Conservation (phyloP, 2,113 vertebrate genomes). For the Zapus hudsonius region DNA sequence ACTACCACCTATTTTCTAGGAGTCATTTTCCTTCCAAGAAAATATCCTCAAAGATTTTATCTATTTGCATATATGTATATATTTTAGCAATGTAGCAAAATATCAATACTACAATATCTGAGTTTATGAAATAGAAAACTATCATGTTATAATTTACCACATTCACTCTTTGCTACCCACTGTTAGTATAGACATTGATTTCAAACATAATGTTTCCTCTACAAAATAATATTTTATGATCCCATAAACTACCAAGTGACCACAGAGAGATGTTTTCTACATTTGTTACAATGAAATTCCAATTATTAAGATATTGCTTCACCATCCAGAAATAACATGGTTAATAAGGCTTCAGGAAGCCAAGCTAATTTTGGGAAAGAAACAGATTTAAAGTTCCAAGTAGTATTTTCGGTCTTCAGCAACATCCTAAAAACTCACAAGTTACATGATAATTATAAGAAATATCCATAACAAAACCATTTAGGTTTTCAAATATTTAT, state of each 20-base stretch:
- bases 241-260: not conserved
- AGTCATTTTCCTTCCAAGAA: not conserved
- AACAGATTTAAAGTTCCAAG: not conserved
- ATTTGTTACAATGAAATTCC: not conserved
- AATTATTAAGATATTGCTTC: not conserved
- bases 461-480: not conserved
- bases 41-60: not conserved
- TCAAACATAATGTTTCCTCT: not conserved
- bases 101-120: not conserved
- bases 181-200: not conserved
- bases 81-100: not conserved
- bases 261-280: not conserved
- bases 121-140: not conserved
- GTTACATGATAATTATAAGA: not conserved
- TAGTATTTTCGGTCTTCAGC: not conserved
- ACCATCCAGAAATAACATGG: not conserved
- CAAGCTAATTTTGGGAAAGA: not conserved
- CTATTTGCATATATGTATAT: no score
- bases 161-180: not conserved
- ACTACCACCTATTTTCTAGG: not conserved
- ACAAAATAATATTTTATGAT: not conserved
- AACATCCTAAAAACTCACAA: not conserved
- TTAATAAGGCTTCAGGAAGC: not conserved
- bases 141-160: not conserved
- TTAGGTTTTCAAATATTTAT: not conserved